A percentile compares a stretch with the other conserved stretches of the same genome.
These are phyloP conservation scores for Callospermophilus lateralis DNA, from an alignment of 2,113 vertebrate genomes.

Conservation along the genomic window DNA sequence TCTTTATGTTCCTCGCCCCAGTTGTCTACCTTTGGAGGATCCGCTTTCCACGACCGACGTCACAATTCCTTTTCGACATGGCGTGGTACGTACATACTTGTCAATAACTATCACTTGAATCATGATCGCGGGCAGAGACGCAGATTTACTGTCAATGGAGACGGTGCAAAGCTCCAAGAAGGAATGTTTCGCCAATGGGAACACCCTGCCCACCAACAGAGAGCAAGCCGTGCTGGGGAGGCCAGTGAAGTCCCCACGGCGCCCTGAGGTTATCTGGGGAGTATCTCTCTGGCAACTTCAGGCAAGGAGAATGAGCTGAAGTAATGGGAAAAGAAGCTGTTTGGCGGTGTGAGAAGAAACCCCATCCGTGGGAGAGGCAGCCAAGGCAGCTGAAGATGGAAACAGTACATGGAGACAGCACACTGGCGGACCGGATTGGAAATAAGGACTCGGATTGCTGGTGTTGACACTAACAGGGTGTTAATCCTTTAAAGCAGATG, in stretches of 20 bases:
- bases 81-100: background rate
- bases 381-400: background rate
- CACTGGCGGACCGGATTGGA: background rate
- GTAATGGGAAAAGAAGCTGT: background rate
- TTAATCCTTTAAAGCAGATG: background rate
- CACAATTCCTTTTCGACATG: background rate
- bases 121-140: background rate
- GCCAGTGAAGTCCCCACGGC: background rate
- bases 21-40: background rate
- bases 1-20: slow-evolving; percentile 43
- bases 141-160: background rate
- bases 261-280: background rate
- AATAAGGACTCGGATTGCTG: background rate
- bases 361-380: background rate
- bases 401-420: background rate
- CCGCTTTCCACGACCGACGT: rapidly evolving
- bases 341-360: background rate
- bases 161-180: background rate
- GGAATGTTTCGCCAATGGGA: slow-evolving; percentile 36
- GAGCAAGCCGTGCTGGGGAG: background rate
- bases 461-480: background rate
- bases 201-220: slow-evolving; percentile 30
- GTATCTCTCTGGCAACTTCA: background rate
- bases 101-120: slow-evolving; percentile 24
- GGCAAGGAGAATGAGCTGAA: background rate